Percentiles rank a stretch among this genome's conserved stretches.
Evolutionary conservation across 1,140 invertebrate species (phyloP).

Genomic region (Neotoxoptera formosana): DNA sequence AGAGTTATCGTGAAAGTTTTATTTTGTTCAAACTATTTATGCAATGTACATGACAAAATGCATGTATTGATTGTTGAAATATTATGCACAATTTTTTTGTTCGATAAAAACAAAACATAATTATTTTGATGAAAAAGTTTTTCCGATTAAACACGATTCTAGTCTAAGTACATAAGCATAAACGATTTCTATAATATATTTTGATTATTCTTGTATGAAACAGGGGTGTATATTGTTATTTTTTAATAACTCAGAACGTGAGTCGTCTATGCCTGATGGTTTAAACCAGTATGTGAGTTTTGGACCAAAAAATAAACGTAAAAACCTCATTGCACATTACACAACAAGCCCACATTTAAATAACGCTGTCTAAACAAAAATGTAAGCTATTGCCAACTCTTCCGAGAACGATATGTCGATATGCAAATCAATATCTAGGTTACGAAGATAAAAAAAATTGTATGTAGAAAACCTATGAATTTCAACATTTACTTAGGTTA

Average conservation of each 20-base stretch:
- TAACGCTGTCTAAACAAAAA: not conserved
- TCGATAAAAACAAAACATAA: not conserved
- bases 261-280: not conserved
- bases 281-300: not conserved
- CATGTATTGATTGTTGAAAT: not conserved
- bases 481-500: too few relatives aligned
- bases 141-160: not conserved
- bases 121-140: not conserved
- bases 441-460: too few relatives aligned
- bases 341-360: not conserved
- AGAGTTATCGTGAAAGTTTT: not conserved
- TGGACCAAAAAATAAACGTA: not conserved
- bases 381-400: not conserved
- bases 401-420: too few relatives aligned
- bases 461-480: too few relatives aligned
- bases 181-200: not conserved
- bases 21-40: not conserved
- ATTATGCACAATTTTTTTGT: not conserved
- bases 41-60: too few relatives aligned
- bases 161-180: not conserved
- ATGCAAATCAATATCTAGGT: too few relatives aligned
- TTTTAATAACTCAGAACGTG: not conserved
- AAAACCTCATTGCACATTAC: not conserved
- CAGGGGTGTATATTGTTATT: not conserved
- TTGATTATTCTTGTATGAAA: not conserved